Evolutionary conservation across 2,888 invertebrate species (phyloP), one percentile per base, ranked within the genome.

Genomic region (Salpingus planirostris): DNA sequence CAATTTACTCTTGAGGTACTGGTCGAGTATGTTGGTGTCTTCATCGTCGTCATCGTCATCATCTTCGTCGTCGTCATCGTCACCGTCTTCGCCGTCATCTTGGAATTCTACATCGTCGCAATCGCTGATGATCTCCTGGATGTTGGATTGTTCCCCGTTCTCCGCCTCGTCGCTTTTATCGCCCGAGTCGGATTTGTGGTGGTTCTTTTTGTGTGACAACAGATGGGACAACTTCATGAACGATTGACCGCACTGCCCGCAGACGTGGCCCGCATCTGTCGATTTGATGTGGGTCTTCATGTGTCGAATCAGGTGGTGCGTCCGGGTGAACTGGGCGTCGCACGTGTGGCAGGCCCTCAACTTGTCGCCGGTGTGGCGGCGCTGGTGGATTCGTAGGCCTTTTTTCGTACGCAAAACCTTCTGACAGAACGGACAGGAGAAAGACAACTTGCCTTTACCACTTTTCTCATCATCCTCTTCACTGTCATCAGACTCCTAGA

Each of bases 331-430:
- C 38, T 59, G 55, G 24, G 55, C 47, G 31, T 59, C 49, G 38
- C 60, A 62, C 28, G 61, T 47, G 26, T 59, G 50, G 36, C 63
- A 64, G 15, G 49, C 47, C 33, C 56, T 53, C 34, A 60, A 41
- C 41, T 61, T 60, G 13, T 50, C 31, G 4, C 78, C 78, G 0
- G 78, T 79, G 43, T 80, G 79, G 0, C 77, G 66, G 1, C 78
- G 68, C 72, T 78, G 76, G 45, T 80, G 79, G 2, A 79, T 53
- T 35, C 52, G 52, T 15, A 59, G 40, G 23, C 60, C 60, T 26
- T 49, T 43, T 31, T 48, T 49, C 21, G 58, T 57, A 7, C 52
- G 54, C 35, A 60, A 42, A 28, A 53, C 46, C 44, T 62, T 62
- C 26, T 55, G 43, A 41, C 64, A 64, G 38, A 51, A 57, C 18